Percentiles rank a stretch among this genome's conserved stretches.
Conservation (phyloP, 2,113 vertebrate genomes). For the Sinocyclocheilus rhinocerous region DNA sequence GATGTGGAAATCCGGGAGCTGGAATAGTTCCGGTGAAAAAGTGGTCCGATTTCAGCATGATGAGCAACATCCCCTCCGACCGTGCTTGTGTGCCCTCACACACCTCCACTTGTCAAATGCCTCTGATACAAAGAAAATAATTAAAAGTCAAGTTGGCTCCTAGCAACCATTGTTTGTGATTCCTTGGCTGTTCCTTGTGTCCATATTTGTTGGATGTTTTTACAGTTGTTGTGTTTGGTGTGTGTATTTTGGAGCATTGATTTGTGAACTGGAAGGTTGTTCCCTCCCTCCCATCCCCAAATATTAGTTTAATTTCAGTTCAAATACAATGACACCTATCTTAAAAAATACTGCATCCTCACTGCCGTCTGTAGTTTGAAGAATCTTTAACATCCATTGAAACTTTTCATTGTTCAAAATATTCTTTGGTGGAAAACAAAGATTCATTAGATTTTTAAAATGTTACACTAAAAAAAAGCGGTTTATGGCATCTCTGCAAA, state of each 20-base stretch:
- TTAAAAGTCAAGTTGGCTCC: constrained; percentile 79
- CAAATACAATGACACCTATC: too few species aligned
- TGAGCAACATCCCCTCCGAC: constrained; percentile 63
- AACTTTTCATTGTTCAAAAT: too few species aligned
- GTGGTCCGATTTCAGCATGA: constrained; percentile 71
- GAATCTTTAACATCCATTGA: too few species aligned
- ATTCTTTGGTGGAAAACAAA: too few species aligned
- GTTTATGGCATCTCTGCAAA: too few species aligned
- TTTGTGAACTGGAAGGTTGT: background rate
- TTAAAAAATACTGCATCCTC: too few species aligned
- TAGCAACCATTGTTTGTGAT: constrained; percentile 32
- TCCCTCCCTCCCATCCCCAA: background rate
- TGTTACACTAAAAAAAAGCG: too few species aligned
- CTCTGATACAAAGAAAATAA: constrained; percentile 86
- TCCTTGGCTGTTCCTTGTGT: background rate
- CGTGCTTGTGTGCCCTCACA: constrained; percentile 86
- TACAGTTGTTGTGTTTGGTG: background rate
- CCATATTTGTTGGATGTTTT: background rate
- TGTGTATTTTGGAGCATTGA: background rate
- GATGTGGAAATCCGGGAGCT: constrained; percentile 83
- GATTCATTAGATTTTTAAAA: too few species aligned
- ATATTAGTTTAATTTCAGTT: background rate
- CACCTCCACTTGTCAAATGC: constrained; percentile 97
- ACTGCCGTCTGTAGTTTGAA: too few species aligned
- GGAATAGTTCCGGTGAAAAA: constrained; percentile 55